These are phyloP conservation scores for Muscicapa striata DNA, from an alignment of 2,797 vertebrate species.

Conservation along the genomic window DNA sequence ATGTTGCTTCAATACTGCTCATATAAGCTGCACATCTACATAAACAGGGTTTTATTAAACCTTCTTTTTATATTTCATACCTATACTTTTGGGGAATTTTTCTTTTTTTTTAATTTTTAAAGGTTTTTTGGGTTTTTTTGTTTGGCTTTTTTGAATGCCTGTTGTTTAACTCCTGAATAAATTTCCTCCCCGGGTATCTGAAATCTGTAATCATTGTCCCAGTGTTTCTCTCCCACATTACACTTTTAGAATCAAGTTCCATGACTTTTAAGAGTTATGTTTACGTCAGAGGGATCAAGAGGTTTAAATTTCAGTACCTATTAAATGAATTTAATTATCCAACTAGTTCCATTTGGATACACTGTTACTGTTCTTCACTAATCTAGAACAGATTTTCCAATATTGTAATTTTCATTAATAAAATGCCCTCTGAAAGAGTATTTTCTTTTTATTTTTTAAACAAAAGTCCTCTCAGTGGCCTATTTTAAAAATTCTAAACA, in stretches of 20 bases:
- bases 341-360: conserved; percentile 12
- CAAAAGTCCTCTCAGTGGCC: background rate
- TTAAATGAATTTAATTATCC: conserved; percentile 47
- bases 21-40: background rate
- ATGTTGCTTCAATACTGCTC: background rate
- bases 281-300: conserved; percentile 44
- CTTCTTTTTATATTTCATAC: background rate
- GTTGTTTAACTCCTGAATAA: background rate
- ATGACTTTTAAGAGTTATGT: conserved; percentile 31
- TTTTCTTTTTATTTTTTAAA: background rate
- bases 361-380: background rate
- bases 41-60: background rate
- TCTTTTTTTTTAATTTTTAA: background rate
- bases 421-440: background rate
- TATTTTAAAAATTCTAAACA: conserved; percentile 46
- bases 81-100: background rate
- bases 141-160: background rate
- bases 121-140: too few species aligned
- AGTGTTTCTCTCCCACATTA: background rate
- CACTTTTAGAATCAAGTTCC: conserved; percentile 41
- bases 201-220: background rate
- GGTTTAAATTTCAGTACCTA: conserved; percentile 10
- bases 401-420: conserved; percentile 54
- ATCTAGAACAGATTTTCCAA: conserved; percentile 35
- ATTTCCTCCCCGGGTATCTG: conserved; percentile 1